Evolutionary conservation across 1,140 invertebrate genomes (phyloP).

Genomic region (Cyclina sinensis): DNA sequence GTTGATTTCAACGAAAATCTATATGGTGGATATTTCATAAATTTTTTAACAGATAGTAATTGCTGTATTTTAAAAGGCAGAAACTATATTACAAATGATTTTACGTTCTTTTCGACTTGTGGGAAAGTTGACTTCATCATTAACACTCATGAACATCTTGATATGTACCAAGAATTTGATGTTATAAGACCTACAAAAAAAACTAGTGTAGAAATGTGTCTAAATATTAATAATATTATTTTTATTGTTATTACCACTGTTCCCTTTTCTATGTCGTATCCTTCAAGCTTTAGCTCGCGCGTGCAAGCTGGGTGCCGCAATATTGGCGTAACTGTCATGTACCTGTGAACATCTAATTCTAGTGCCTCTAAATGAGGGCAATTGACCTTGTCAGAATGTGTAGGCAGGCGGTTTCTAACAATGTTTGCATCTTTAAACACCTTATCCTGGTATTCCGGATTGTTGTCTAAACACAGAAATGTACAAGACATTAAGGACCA

Average conservation of each 20-base stretch:
- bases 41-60: constrained; percentile 30
- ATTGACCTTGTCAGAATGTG: background rate
- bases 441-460: background rate
- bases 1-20: too few relatives aligned
- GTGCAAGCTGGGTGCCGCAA: background rate
- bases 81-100: constrained; percentile 3
- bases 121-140: constrained; percentile 25
- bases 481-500: background rate
- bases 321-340: background rate
- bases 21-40: too few relatives aligned
- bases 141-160: background rate
- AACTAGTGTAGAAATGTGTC: too few relatives aligned
- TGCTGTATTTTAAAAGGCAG: constrained; percentile 19
- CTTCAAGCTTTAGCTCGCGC: background rate
- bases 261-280: background rate
- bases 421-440: background rate
- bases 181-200: constrained; percentile 10
- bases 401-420: background rate
- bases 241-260: too few relatives aligned
- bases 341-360: background rate
- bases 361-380: background rate
- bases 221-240: too few relatives aligned
- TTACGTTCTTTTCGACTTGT: background rate
- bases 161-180: background rate
- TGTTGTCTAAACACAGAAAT: background rate